Evolutionary conservation across 1,140 invertebrate genomes (phyloP).

Genomic region (Microplitis mediator): DNA sequence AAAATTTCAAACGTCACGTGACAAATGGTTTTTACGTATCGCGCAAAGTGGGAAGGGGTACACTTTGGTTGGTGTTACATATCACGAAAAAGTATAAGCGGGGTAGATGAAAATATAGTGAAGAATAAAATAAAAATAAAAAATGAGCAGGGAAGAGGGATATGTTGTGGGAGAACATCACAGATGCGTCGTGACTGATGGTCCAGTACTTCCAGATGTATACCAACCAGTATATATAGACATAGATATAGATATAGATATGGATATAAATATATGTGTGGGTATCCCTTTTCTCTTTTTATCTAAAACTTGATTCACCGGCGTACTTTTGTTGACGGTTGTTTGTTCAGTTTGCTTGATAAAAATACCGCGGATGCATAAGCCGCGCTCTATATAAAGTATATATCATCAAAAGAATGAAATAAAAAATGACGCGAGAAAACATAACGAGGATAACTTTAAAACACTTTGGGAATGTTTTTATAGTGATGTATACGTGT

Average conservation of each 20-base stretch:
- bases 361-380: not conserved
- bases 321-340: conserved; percentile 59
- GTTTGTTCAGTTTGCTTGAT: conserved; percentile 54
- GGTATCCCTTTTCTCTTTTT: conserved; percentile 15
- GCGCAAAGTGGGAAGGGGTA: conserved; percentile 25
- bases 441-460: not conserved
- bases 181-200: conserved; percentile 63
- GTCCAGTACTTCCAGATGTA: conserved; percentile 62
- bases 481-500: conserved; percentile 24
- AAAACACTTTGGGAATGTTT: conserved; percentile 16
- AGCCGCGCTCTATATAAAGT: conserved; percentile 1
- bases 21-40: conserved; percentile 56
- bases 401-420: conserved; percentile 3
- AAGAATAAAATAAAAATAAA: conserved; percentile 16
- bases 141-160: conserved; percentile 33
- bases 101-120: conserved; percentile 22
- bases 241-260: no score
- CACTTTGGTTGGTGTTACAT: conserved; percentile 30
- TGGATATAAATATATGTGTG: conserved; percentile 30
- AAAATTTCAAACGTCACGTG: conserved; percentile 38
- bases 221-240: conserved; percentile 9
- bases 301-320: not conserved
- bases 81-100: conserved; percentile 12
- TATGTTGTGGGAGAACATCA: conserved; percentile 41
- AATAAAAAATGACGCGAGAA: not conserved